phyloP scores from a whole-genome alignment of 1,140 invertebrate genomes.

The Heliconius himera region DNA sequence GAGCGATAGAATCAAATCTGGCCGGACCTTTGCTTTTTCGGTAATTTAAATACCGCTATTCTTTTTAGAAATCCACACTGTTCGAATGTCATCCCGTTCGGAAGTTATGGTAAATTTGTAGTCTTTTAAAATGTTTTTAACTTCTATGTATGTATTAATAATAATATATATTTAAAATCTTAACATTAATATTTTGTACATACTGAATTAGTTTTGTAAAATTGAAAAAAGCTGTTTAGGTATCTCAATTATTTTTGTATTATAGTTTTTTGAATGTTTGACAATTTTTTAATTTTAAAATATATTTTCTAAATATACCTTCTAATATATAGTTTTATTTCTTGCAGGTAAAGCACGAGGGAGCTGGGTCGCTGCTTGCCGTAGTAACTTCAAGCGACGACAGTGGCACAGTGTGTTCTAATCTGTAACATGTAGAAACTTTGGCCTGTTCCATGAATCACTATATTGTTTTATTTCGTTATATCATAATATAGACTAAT shows the following conservation, averaged over 20 bases:
- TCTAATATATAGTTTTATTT: neutral
- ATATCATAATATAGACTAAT: constrained; percentile 44
- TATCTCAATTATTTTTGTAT: too few species aligned
- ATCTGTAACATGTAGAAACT: constrained; percentile 25
- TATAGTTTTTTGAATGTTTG: too few species aligned
- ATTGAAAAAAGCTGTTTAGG: too few species aligned
- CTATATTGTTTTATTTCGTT: constrained; percentile 47
- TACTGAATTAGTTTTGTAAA: too few species aligned
- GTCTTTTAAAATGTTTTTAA: neutral
- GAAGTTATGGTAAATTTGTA: constrained; percentile 39
- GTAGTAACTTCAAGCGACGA: constrained; percentile 57
- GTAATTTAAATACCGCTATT: constrained; percentile 78
- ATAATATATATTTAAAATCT: too few species aligned
- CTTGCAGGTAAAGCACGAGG: constrained; percentile 74
- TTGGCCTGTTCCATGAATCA: constrained; percentile 19
- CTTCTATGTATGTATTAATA: neutral
- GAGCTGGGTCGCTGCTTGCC: constrained; percentile 58
- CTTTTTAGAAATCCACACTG: constrained; percentile 66
- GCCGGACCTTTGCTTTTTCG: constrained; percentile 65
- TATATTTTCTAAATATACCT: neutral
- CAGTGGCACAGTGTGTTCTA: constrained; percentile 71
- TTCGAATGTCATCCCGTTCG: constrained; percentile 51
- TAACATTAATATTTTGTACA: too few species aligned
- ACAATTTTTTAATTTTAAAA: neutral
- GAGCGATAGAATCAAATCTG: constrained; percentile 72